These are phyloP conservation scores for Reinhardtius hippoglossoides DNA, from an alignment of 2,113 vertebrate genomes.

Conservation along the genomic window DNA sequence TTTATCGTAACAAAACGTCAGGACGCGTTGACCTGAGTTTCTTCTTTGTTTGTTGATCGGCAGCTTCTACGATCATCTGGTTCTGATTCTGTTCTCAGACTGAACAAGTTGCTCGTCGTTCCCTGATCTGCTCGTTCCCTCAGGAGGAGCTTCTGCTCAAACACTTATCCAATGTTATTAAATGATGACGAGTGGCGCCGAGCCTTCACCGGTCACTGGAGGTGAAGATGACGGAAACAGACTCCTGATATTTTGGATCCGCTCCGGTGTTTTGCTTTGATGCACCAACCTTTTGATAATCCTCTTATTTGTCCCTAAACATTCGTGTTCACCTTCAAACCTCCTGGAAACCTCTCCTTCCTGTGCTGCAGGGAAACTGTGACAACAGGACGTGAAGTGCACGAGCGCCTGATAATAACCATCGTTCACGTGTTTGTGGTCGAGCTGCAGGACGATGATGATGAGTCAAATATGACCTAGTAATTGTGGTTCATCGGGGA, in stretches of 20 bases:
- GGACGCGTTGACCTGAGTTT: background rate
- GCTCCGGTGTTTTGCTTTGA: conserved; percentile 1
- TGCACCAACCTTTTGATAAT: conserved; percentile 23
- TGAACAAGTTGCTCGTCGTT: too few relatives aligned
- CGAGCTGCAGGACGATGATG: background rate
- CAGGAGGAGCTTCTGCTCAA: too few relatives aligned
- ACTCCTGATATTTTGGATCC: conserved; percentile 29
- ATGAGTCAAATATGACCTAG: conserved; percentile 6
- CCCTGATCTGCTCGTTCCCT: too few relatives aligned
- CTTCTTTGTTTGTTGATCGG: too few relatives aligned
- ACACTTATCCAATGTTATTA: too few relatives aligned
- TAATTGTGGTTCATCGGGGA: conserved; percentile 21
- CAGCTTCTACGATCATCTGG: too few relatives aligned
- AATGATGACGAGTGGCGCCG: too few relatives aligned
- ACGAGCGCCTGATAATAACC: background rate
- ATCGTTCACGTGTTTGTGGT: conserved; percentile 35
- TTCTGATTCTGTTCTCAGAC: too few relatives aligned
- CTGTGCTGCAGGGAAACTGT: background rate
- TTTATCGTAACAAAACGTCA: background rate
- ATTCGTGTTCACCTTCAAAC: background rate
- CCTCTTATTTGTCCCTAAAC: conserved; percentile 62
- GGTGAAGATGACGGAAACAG: background rate
- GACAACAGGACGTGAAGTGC: background rate
- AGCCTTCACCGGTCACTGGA: background rate
- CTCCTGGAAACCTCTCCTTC: conserved; percentile 20